Evolutionary conservation across 2,113 vertebrate species (phyloP).

Genomic region (Antennarius striatus): DNA sequence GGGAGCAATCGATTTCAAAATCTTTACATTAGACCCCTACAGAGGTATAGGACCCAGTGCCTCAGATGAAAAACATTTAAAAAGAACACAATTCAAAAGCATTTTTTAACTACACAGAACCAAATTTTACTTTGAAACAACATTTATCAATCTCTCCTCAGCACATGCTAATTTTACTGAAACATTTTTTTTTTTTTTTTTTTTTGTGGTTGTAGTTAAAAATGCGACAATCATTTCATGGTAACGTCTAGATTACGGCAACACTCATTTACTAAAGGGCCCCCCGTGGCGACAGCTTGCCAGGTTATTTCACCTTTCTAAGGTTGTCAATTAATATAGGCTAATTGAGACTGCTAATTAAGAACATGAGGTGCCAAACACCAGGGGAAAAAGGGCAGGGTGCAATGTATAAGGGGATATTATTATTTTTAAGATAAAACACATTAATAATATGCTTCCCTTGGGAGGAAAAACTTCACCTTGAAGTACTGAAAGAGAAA

Average conservation of each 20-base stretch:
- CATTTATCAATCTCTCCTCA: background rate
- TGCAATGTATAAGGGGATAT: slow-evolving; percentile 65
- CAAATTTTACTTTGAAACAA: slow-evolving; percentile 15
- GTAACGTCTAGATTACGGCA: slow-evolving; percentile 19
- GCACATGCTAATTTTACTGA: slow-evolving; percentile 1
- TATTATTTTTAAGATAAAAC: slow-evolving; percentile 79
- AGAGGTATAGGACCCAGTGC: slow-evolving; percentile 56
- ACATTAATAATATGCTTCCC: slow-evolving; percentile 77
- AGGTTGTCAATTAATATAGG: slow-evolving; percentile 73
- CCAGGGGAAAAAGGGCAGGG: slow-evolving; percentile 73
- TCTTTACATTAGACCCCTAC: slow-evolving; percentile 63
- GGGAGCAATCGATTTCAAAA: slow-evolving; percentile 36
- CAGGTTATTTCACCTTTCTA: slow-evolving; percentile 63
- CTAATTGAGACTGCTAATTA: slow-evolving; percentile 84
- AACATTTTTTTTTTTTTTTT: background rate
- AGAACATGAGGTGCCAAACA: slow-evolving; percentile 74
- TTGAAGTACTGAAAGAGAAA: slow-evolving; percentile 65
- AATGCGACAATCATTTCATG: slow-evolving; percentile 14
- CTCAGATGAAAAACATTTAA: slow-evolving; percentile 16
- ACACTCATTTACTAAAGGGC: slow-evolving; percentile 64
- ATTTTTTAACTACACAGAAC: slow-evolving; percentile 35
- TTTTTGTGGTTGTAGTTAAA: slow-evolving; percentile 34
- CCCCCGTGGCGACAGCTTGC: slow-evolving; percentile 60
- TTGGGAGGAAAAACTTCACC: slow-evolving; percentile 73
- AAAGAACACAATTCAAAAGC: background rate